Base-by-base conservation (phyloP, 2,797 vertebrate species). In the Cynodonichthys magdalenae region DNA sequence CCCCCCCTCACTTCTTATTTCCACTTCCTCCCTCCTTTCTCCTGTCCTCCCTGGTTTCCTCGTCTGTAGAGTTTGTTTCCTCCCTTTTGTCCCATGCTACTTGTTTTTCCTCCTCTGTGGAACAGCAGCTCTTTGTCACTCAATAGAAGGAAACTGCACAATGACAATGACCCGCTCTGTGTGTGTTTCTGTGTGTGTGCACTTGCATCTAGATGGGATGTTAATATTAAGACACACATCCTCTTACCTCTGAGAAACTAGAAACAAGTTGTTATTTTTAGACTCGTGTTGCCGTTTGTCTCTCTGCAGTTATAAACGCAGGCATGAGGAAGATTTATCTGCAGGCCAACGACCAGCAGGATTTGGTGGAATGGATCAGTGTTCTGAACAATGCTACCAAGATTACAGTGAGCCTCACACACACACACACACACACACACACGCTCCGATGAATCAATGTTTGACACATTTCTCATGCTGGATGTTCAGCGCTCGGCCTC, bases 361-460 rank as follows among this genome's bases (percentile, higher is more conserved):
- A 98, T 79, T 88, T 98, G 59, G 95, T 98, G 74, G 97, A 98
- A 71, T 99, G 97, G 97, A 94, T 98, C 63, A 94, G 92, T 56
- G 95, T 95, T 53, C 94, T 98, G 81, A 98, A 98, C 94, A 99
- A 97, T 49, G 97, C 97, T 86, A 98, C 95, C 87, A 99, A 98
- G 92, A 99, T 99, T 69, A 98, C 96, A 75, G 97, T 99, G 91
- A 96, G 97, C 36, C 48, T 1, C 72, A 28, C 56, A 53, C 81
- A 56, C 64, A 53, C 58, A 29, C 24, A 24, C 24, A 24, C 24
- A 24, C 24, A 24, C 24, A 24, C 24, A 24, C 24, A 24, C 24
- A 24, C 24, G 39, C 53, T 28, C 68, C 49, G 0, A 46, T 1
- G 41, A 61, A 60, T 81, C 74, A 58, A 82, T 81, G 1, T 47